phyloP scores from a whole-genome alignment of 2,113 vertebrate species.

The Strix uralensis region DNA sequence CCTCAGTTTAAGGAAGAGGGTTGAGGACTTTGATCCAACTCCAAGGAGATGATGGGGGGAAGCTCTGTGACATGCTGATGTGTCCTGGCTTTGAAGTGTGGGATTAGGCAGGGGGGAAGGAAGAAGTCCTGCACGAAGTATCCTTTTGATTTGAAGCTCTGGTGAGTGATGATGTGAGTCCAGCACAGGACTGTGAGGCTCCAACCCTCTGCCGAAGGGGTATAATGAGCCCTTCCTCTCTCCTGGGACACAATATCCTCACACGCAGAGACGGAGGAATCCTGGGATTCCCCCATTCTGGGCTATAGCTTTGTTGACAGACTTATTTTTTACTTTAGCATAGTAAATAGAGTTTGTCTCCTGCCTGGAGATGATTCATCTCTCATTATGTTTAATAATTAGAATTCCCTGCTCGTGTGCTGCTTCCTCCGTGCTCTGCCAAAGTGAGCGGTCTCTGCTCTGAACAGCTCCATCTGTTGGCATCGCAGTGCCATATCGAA shows the following conservation, averaged over 20 bases:
- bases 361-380: constrained; percentile 21
- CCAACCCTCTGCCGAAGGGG: background rate
- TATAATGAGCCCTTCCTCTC: background rate
- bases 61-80: background rate
- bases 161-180: background rate
- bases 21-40: background rate
- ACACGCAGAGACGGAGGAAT: background rate
- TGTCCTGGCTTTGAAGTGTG: background rate
- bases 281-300: background rate
- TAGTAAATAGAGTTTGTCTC: background rate
- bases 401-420: background rate
- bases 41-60: background rate
- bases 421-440: background rate
- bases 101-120: background rate
- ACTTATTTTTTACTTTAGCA: background rate
- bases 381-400: constrained; percentile 15
- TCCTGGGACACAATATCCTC: background rate
- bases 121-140: background rate
- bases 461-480: constrained; percentile 61
- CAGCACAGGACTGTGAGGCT: background rate
- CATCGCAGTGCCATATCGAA: background rate
- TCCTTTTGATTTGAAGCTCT: background rate
- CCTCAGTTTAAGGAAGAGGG: background rate
- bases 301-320: constrained; percentile 25
- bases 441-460: background rate